Percentiles rank a stretch among this genome's conserved stretches.
Evolutionary conservation across 1,140 invertebrate species (phyloP).

Genomic region (Amyelois transitella): DNA sequence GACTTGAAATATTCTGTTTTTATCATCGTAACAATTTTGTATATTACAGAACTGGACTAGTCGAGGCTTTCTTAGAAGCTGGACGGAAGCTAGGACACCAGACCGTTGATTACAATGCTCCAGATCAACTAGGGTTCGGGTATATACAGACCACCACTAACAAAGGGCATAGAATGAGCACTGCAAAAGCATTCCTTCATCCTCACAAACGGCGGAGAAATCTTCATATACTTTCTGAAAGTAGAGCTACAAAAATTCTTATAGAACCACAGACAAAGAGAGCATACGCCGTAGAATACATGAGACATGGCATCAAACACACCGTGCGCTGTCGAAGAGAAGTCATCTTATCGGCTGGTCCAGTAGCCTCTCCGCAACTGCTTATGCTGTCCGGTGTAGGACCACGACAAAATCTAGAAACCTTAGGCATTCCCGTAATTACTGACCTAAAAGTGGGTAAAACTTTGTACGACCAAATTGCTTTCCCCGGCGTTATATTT

Average conservation of each 20-base stretch:
- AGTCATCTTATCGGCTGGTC: slow-evolving; percentile 82
- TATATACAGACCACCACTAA: slow-evolving; percentile 80
- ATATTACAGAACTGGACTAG: slow-evolving; percentile 74
- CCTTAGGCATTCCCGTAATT: slow-evolving; percentile 80
- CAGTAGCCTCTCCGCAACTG: slow-evolving; percentile 86
- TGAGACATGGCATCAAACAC: slow-evolving; percentile 62
- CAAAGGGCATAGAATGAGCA: slow-evolving; percentile 73
- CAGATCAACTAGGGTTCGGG: slow-evolving; percentile 78
- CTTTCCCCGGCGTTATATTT: slow-evolving; percentile 79
- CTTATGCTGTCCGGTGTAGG: slow-evolving; percentile 89
- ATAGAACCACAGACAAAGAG: slow-evolving; percentile 76
- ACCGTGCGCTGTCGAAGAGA: slow-evolving; percentile 77
- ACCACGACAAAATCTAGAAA: slow-evolving; percentile 79
- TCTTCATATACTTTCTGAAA: slow-evolving; percentile 77
- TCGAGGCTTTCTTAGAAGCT: slow-evolving; percentile 78
- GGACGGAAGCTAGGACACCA: slow-evolving; percentile 76
- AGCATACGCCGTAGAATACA: slow-evolving; percentile 80
- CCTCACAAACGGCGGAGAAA: slow-evolving; percentile 78
- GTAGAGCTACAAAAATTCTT: slow-evolving; percentile 78
- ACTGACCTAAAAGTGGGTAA: slow-evolving; percentile 81
- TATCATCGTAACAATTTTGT: slow-evolving; percentile 36
- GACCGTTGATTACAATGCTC: slow-evolving; percentile 80
- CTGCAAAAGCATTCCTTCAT: slow-evolving; percentile 76
- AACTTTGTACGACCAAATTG: slow-evolving; percentile 84
- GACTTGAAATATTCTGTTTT: too few species aligned